A percentile compares a stretch with the other conserved stretches of the same genome.
Conservation (phyloP, 2,888 invertebrate species). For the Drosophila mimica region DNA sequence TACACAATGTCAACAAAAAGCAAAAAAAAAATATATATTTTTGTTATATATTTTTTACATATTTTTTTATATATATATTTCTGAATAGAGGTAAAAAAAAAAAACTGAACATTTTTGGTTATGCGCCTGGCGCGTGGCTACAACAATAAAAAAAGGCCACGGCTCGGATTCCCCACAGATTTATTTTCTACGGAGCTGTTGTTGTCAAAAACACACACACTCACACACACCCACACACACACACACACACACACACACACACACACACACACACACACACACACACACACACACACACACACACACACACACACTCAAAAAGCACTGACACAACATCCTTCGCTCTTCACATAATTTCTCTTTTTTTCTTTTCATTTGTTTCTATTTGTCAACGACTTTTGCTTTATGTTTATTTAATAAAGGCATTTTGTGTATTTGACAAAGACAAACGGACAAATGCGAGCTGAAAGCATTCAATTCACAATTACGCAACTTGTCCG, state of each 20-base stretch:
- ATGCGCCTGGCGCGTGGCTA: conserved; percentile 1
- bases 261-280: conserved; percentile 5
- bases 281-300: conserved; percentile 8
- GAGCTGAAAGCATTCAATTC: conserved; percentile 1
- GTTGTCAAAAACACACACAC: conserved; percentile 30
- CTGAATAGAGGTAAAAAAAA: not conserved
- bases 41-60: no score
- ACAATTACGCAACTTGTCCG: conserved; percentile 19
- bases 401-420: conserved; percentile 48
- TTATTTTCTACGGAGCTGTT: conserved; percentile 28
- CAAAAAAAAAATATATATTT: not conserved
- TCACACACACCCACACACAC: conserved; percentile 5
- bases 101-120: not conserved
- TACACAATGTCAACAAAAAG: not conserved
- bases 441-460: conserved; percentile 29
- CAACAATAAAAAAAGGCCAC: conserved; percentile 46
- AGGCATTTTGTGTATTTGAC: conserved; percentile 39
- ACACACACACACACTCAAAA: conserved; percentile 6
- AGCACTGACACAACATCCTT: conserved; percentile 25
- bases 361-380: not conserved
- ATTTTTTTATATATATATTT: no score
- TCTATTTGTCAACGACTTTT: conserved; percentile 17
- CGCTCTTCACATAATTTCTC: not conserved
- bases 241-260: conserved; percentile 4
- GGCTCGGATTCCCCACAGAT: conserved; percentile 46